Evolutionary conservation across 2,888 invertebrate species (phyloP).

Genomic region (Macrophya annulata): DNA sequence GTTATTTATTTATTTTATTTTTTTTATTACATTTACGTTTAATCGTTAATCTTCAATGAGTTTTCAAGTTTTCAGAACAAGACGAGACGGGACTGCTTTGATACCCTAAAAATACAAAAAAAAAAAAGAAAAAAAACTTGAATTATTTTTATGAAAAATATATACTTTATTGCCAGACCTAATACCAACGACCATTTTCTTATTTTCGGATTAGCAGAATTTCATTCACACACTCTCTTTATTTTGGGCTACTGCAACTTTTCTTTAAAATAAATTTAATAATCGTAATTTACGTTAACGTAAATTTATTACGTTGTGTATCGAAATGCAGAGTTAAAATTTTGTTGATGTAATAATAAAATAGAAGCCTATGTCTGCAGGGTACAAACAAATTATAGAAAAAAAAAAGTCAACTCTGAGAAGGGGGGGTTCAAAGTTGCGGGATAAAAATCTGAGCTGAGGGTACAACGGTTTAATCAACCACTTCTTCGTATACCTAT

Average conservation of each 20-base stretch:
- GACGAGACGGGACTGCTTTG: neutral
- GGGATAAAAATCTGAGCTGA: slow-evolving; percentile 35
- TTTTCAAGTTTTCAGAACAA: neutral
- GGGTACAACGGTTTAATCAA: slow-evolving; percentile 50
- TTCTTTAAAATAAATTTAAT: neutral
- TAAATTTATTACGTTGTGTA: too few species aligned
- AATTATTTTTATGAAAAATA: slow-evolving; percentile 17
- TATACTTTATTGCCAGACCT: neutral
- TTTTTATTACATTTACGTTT: neutral
- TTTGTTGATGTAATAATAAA: neutral
- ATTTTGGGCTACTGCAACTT: neutral
- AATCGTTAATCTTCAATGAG: slow-evolving; percentile 34
- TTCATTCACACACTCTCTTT: neutral
- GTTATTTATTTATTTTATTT: too few species aligned
- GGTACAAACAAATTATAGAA: slow-evolving; percentile 1
- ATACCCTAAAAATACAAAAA: neutral
- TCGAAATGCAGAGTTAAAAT: neutral
- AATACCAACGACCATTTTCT: neutral
- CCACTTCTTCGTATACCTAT: neutral
- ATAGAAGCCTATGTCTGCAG: neutral
- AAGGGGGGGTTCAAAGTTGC: neutral
- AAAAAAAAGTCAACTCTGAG: neutral
- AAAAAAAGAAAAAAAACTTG: neutral
- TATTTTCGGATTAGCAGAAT: neutral
- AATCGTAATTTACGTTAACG: too few species aligned